Evolutionary conservation across 2,797 vertebrate species (phyloP), one percentile per base, ranked within the genome.

Genomic region (Rhinoraja longicauda): DNA sequence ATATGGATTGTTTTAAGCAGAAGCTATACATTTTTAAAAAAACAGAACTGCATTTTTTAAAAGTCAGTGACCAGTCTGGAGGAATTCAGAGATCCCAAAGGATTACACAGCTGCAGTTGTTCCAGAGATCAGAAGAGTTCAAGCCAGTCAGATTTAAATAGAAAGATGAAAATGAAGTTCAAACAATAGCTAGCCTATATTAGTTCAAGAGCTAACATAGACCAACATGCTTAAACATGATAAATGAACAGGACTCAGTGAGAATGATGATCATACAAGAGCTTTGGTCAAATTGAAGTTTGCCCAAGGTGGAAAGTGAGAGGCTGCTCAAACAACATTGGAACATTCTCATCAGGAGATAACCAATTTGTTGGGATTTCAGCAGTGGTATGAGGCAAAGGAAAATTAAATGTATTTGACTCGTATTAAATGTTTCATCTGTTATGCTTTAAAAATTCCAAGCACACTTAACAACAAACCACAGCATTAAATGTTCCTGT

Each of bases 301-400:
- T 88, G 10, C 17, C 6, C 15, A 67, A 59, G 59, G 17, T 64
- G 5, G 62, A 53, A 64, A 8, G 5, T 2, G 1, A 17, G 8
- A 7, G 15, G 15, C n/a, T 8, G n/a, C 59, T 15, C 57, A 59
- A 62, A 86, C 1, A 79, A 36, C 5, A 86, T 15, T 86, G 82
- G 84, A 64, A 17, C 88, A 88, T 15, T 36, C n/a, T 15, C 0
- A 0, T 9, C 59, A 19, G 62, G 29, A 86, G 75, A 5, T 76
- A 76, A 76, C 3, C 26, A 75, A 75, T 1, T 36, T 32, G 15
- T 17, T 36, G 4, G 15, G n/a, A 64, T 67, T 67, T 36, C 84
- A 88, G 84, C 84, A 88, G 17, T 62, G 29, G 84, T n/a, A 9
- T 64, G 84, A 88, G n/a, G 84, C n/a, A 84, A 84, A 84, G 26